Evolutionary conservation across 2,888 invertebrate genomes (phyloP).

Genomic region (Drosophila prolongata): DNA sequence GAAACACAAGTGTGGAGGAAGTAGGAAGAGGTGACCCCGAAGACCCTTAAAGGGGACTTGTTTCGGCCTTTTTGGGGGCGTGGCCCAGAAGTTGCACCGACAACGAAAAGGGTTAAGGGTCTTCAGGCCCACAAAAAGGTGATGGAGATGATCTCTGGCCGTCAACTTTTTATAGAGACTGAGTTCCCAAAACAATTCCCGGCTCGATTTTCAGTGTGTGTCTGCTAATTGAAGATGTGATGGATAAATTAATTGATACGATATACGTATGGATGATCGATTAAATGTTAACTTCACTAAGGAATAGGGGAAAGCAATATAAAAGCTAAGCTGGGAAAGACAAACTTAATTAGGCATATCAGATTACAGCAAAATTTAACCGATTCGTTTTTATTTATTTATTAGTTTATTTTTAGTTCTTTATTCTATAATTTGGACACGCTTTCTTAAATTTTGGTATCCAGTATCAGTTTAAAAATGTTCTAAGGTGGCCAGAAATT

Average conservation of each 20-base stretch:
- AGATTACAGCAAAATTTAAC: not conserved
- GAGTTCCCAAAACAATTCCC: constrained; percentile 7
- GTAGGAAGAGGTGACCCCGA: constrained; percentile 48
- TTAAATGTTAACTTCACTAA: constrained; percentile 11
- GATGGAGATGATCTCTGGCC: constrained; percentile 25
- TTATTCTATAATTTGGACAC: no score
- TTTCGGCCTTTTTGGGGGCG: constrained; percentile 48
- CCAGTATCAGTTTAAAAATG: no score
- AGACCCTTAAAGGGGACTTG: constrained; percentile 50
- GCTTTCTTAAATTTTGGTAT: no score
- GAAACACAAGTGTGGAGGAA: constrained; percentile 43
- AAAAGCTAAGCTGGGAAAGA: not conserved
- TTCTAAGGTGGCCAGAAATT: no score
- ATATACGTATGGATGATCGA: constrained; percentile 26
- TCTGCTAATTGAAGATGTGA: constrained; percentile 45
- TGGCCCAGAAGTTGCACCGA: constrained; percentile 59
- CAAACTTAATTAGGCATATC: not conserved
- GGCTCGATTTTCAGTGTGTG: constrained; percentile 8
- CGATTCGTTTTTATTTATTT: not conserved
- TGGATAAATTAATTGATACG: constrained; percentile 43
- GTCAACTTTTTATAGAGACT: constrained; percentile 5
- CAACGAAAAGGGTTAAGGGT: constrained; percentile 43
- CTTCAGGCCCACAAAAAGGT: constrained; percentile 15
- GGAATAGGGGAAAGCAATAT: not conserved
- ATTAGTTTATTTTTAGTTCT: no score